A percentile compares a stretch with the other conserved stretches of the same genome.
Evolutionary conservation across 2,113 vertebrate species (phyloP).

Genomic region (Ovis canadensis): DNA sequence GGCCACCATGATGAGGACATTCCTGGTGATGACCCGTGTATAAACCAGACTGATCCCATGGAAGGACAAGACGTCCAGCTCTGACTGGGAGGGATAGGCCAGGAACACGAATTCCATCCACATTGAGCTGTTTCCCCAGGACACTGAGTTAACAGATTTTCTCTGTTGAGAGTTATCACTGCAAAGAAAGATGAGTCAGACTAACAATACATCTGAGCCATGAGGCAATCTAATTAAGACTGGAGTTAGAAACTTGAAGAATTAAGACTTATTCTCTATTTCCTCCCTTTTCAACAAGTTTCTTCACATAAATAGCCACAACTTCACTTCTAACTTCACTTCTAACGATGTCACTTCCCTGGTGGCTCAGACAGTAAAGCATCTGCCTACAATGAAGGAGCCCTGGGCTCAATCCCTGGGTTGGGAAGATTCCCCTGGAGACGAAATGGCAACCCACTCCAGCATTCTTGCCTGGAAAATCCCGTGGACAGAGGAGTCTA

Average conservation of each 20-base stretch:
- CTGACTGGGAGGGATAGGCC: conserved; percentile 48
- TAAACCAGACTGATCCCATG: conserved; percentile 51
- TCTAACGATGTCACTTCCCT: neutral
- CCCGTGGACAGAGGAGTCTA: neutral
- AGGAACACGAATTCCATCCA: conserved; percentile 54
- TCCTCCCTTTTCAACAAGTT: neutral
- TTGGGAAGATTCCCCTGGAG: neutral
- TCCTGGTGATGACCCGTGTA: conserved; percentile 25
- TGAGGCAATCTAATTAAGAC: neutral
- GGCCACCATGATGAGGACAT: conserved; percentile 55
- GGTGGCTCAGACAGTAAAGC: neutral
- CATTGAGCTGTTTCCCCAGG: conserved; percentile 36
- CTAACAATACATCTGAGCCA: neutral
- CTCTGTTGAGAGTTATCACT: neutral
- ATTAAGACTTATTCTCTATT: neutral
- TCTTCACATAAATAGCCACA: neutral
- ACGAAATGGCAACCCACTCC: neutral
- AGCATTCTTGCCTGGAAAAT: neutral
- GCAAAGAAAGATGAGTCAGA: neutral
- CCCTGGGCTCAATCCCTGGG: neutral
- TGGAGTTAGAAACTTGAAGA: neutral
- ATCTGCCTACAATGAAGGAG: neutral
- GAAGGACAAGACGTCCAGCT: conserved; percentile 3
- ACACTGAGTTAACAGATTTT: neutral
- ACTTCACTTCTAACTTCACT: neutral